phyloP scores from a whole-genome alignment of 2,797 vertebrate genomes.

The Hirundo rustica region DNA sequence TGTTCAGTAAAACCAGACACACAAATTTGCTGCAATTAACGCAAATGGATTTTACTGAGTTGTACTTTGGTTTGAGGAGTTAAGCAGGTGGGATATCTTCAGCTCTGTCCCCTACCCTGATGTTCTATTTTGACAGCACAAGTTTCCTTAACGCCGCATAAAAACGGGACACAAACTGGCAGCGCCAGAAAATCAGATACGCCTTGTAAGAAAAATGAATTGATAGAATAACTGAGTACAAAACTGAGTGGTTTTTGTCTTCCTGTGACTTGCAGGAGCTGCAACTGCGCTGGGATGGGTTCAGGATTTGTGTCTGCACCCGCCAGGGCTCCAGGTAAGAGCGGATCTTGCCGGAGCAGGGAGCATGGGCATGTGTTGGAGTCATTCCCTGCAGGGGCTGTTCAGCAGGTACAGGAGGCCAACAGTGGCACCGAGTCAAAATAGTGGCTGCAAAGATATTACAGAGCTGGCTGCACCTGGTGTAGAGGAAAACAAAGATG shows the following conservation, averaged over 20 bases:
- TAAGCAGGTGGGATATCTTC: not conserved
- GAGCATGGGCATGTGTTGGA: slow-evolving; percentile 46
- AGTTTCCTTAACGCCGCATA: not conserved
- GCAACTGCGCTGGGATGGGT: not conserved
- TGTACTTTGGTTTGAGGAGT: not conserved
- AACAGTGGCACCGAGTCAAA: slow-evolving; percentile 60
- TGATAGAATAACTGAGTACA: accelerated
- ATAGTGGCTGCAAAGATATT: slow-evolving; percentile 17
- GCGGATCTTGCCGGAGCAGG: slow-evolving; percentile 1
- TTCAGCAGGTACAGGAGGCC: slow-evolving; percentile 39
- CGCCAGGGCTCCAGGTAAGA: slow-evolving; percentile 2
- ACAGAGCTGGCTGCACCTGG: slow-evolving; percentile 57
- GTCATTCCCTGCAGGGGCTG: slow-evolving; percentile 58
- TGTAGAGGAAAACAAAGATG: slow-evolving; percentile 11
- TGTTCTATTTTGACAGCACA: not conserved
- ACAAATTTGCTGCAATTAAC: not conserved
- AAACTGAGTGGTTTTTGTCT: not conserved
- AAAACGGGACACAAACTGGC: accelerated
- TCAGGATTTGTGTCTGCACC: not conserved
- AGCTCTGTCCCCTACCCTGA: not conserved
- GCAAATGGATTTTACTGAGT: not conserved
- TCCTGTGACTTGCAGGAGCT: not conserved
- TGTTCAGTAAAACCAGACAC: not conserved
- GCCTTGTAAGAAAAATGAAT: not conserved
- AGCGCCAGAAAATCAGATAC: not conserved